A percentile compares a stretch with the other conserved stretches of the same genome.
These are phyloP conservation scores for Diplogasteroides magnus DNA, from an alignment of 1,140 invertebrate species.

Conservation along the genomic window DNA sequence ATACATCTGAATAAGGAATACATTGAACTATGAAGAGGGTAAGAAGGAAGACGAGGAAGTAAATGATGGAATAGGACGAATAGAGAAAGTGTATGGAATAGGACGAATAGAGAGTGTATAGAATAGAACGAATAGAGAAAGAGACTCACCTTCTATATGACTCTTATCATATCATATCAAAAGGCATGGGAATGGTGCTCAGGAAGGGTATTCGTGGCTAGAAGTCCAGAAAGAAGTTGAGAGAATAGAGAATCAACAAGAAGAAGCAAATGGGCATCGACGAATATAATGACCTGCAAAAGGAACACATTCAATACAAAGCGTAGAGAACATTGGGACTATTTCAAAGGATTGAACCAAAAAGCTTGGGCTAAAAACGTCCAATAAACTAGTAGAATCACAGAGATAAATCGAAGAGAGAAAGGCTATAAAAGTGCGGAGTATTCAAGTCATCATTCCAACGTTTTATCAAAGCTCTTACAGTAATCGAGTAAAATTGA, in stretches of 20 bases:
- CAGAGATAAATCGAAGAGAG: no score
- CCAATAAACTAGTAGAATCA: no score
- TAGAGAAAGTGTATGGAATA: no score
- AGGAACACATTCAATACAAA: no score
- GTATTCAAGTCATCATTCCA: no score
- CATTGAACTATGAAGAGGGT: conserved; percentile 11
- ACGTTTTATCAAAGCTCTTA: no score
- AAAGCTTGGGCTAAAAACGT: no score
- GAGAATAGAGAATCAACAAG: conserved; percentile 26
- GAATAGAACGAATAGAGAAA: conserved; percentile 21
- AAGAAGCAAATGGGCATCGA: conserved; percentile 18
- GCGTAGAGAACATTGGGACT: no score
- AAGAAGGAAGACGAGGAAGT: not conserved
- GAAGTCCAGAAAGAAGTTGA: conserved; percentile 14
- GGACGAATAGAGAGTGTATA: no score
- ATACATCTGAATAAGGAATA: not conserved
- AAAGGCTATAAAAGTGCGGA: no score
- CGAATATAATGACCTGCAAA: conserved; percentile 14
- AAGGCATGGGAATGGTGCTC: not conserved
- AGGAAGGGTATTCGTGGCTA: conserved; percentile 26
- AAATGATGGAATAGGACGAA: conserved; percentile 32
- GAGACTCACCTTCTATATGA: not conserved
- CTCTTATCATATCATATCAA: conserved; percentile 8
- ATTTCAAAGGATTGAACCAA: no score
- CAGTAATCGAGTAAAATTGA: no score